phyloP scores from a whole-genome alignment of 2,113 vertebrate genomes.

The Neopipo cinnamomea region DNA sequence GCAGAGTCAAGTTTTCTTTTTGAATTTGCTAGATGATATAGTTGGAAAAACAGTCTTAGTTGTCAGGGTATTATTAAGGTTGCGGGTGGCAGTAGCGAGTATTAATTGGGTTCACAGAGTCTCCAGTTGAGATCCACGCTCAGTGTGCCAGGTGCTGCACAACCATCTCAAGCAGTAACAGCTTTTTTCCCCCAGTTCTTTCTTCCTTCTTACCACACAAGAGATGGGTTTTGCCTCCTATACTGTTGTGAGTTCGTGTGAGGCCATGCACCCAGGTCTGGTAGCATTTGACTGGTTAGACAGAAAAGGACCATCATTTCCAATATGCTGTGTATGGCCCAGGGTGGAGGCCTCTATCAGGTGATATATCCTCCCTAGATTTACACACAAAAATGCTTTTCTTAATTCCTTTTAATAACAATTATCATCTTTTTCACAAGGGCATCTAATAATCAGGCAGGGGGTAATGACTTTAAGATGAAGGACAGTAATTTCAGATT shows the following conservation, averaged over 20 bases:
- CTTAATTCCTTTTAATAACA: not conserved
- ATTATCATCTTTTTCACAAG: not conserved
- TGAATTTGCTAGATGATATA: not conserved
- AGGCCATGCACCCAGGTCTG: not conserved
- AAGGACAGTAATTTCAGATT: not conserved
- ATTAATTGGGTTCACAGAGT: not conserved
- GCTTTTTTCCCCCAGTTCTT: fast-evolving
- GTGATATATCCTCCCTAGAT: not conserved
- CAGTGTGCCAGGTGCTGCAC: not conserved
- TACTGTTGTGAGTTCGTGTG: not conserved
- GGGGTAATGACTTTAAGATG: not conserved
- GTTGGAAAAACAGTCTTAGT: not conserved
- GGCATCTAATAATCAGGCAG: not conserved
- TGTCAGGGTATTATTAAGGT: not conserved
- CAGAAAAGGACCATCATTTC: not conserved
- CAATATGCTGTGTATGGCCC: not conserved
- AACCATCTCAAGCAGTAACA: not conserved
- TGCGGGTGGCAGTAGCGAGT: not conserved
- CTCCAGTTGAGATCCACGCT: not conserved
- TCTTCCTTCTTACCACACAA: not conserved
- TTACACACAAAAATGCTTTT: not conserved
- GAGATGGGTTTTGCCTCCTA: not conserved
- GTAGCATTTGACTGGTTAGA: not conserved
- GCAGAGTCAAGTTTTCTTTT: not conserved
- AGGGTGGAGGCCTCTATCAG: not conserved